A percentile compares a stretch with the other conserved stretches of the same genome.
These are phyloP conservation scores for Anarsia innoxiella DNA, from an alignment of 2,888 invertebrate species.

Conservation along the genomic window DNA sequence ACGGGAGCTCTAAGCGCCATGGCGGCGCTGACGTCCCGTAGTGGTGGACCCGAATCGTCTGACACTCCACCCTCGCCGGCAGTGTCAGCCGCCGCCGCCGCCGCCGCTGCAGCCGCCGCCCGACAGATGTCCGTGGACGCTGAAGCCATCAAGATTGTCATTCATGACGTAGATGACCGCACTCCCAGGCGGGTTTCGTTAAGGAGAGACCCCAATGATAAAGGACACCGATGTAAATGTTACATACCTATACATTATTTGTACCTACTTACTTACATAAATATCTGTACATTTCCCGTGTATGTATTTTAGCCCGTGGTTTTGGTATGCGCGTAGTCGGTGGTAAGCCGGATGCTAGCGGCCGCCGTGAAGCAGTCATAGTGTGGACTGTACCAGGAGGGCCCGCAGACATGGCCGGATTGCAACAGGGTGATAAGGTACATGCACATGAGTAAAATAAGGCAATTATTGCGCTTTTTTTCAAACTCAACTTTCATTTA, in stretches of 20 bases:
- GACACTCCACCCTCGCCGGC: slow-evolving; percentile 27
- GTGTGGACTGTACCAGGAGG: slow-evolving; percentile 95
- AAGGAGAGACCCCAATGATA: slow-evolving; percentile 86
- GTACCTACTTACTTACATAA: too few species aligned
- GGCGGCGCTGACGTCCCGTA: slow-evolving; percentile 49
- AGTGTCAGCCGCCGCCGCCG: slow-evolving; percentile 57
- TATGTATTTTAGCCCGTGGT: slow-evolving; percentile 83
- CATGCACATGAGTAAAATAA: not conserved
- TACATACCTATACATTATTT: not conserved
- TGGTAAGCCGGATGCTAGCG: slow-evolving; percentile 90
- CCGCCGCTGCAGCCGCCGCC: slow-evolving; percentile 78
- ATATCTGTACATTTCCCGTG: too few species aligned
- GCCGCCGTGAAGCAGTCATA: slow-evolving; percentile 91
- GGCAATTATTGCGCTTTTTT: too few species aligned
- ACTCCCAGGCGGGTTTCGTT: slow-evolving; percentile 84
- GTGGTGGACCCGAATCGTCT: slow-evolving; percentile 50
- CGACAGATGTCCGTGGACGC: slow-evolving; percentile 92
- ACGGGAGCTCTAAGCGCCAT: slow-evolving; percentile 71
- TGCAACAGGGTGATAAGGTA: slow-evolving; percentile 93
- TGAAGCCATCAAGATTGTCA: slow-evolving; percentile 93
- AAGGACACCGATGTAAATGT: slow-evolving; percentile 91
- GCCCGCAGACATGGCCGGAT: slow-evolving; percentile 91
- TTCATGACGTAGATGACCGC: slow-evolving; percentile 91
- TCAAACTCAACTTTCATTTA: too few species aligned
- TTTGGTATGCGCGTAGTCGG: slow-evolving; percentile 97